A percentile compares a stretch with the other conserved stretches of the same genome.
These are phyloP conservation scores for Apotomis turbidana DNA, from an alignment of 2,888 invertebrate genomes.

Conservation along the genomic window DNA sequence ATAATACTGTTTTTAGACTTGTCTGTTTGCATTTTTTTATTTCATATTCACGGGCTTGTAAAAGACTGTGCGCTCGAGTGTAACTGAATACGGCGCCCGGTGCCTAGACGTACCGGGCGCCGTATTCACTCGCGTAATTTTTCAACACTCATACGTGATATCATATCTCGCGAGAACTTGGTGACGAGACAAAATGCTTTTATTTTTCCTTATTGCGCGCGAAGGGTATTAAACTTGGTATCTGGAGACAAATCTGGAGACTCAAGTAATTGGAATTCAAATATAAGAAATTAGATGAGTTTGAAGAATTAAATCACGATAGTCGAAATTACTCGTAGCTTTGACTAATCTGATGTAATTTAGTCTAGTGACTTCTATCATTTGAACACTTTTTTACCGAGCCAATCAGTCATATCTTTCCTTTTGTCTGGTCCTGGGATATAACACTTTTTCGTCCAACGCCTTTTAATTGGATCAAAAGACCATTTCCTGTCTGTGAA, in stretches of 20 bases:
- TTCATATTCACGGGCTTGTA: too few relatives aligned
- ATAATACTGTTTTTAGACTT: not conserved
- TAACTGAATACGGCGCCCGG: constrained; percentile 2
- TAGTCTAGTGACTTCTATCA: too few relatives aligned
- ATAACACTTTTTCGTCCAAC: too few relatives aligned
- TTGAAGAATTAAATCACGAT: too few relatives aligned
- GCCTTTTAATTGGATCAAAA: too few relatives aligned
- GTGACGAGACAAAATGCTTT: constrained; percentile 15
- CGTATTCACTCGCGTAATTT: constrained; percentile 29
- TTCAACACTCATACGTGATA: constrained; percentile 32
- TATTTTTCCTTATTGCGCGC: constrained; percentile 33
- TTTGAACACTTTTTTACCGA: too few relatives aligned
- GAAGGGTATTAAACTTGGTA: constrained; percentile 20
- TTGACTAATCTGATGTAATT: too few relatives aligned
- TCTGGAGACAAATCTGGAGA: constrained; percentile 1
- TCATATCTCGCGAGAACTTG: constrained; percentile 9
- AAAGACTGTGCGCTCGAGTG: not conserved
- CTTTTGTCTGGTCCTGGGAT: too few relatives aligned
- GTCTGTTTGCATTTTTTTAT: not conserved
- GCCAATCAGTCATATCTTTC: too few relatives aligned
- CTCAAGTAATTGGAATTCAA: constrained; percentile 8
- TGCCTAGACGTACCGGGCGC: too few relatives aligned
- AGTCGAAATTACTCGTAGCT: too few relatives aligned
- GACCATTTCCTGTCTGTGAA: too few relatives aligned
- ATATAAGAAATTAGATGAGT: not conserved